Evolutionary conservation across 2,888 invertebrate species (phyloP).

Genomic region (Caenorhabditis macrosperma): DNA sequence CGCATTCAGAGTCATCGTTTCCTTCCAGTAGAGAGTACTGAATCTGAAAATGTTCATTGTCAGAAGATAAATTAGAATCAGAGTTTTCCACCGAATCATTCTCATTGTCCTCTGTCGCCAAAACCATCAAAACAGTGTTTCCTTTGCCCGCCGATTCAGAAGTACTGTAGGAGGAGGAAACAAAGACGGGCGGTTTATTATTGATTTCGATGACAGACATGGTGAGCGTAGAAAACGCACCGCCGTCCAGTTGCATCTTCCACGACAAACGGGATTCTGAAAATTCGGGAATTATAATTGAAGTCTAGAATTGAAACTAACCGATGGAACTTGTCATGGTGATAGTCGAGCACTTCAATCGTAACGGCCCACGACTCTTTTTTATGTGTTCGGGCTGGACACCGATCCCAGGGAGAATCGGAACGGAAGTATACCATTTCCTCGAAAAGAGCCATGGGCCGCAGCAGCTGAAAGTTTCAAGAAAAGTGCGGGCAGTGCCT

Average conservation of each 20-base stretch:
- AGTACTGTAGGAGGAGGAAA: conserved; percentile 62
- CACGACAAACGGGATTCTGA: conserved; percentile 69
- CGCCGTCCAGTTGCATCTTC: conserved; percentile 66
- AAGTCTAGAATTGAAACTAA: conserved; percentile 30
- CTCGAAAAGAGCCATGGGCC: no score
- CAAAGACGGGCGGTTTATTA: conserved; percentile 95
- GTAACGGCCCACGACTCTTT: conserved; percentile 68
- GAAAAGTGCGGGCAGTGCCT: no score
- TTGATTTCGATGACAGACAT: conserved; percentile 86
- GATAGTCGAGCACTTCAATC: conserved; percentile 68
- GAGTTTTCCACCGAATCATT: conserved; percentile 50
- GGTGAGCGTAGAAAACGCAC: conserved; percentile 73
- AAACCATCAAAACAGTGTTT: conserved; percentile 67
- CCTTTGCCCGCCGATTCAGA: conserved; percentile 63
- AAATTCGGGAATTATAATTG: conserved; percentile 4
- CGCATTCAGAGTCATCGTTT: no score
- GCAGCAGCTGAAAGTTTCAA: no score
- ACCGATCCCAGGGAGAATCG: conserved; percentile 66
- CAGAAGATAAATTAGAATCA: neutral
- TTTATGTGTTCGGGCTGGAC: conserved; percentile 88
- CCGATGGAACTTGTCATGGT: conserved; percentile 56
- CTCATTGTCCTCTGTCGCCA: conserved; percentile 66
- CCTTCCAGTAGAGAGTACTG: conserved; percentile 62
- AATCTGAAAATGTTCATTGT: conserved; percentile 34
- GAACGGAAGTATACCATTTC: conserved; percentile 70